These are phyloP conservation scores for Hydrophis major DNA, from an alignment of 2,797 vertebrate species.

Conservation along the genomic window DNA sequence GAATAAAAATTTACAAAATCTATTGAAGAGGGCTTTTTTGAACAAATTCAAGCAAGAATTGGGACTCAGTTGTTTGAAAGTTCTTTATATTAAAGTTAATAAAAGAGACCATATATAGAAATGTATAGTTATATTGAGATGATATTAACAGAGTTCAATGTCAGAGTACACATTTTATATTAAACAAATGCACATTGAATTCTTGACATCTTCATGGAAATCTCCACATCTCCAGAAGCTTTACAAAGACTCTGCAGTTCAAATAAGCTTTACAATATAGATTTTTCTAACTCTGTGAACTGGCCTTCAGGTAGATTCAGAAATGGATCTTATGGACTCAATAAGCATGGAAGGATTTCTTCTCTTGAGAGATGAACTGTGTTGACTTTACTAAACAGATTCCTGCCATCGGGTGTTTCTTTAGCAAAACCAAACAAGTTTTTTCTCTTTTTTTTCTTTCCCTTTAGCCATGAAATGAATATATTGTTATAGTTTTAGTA, in stretches of 20 bases:
- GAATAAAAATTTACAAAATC: background rate
- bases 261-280: background rate
- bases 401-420: background rate
- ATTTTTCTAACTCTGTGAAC: background rate
- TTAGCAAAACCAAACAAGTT: background rate
- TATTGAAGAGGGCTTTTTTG: background rate
- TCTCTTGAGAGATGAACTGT: constrained; percentile 12
- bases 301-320: background rate
- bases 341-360: background rate
- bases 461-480: background rate
- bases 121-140: too few relatives aligned
- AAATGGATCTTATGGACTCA: background rate
- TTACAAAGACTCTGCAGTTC: background rate
- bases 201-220: background rate
- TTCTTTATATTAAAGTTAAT: background rate
- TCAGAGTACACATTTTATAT: background rate
- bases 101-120: background rate
- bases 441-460: background rate
- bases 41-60: background rate
- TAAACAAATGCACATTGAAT: background rate
- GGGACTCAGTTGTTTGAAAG: background rate
- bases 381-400: background rate
- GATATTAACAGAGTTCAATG: background rate
- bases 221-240: background rate
- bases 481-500: background rate